Percentiles rank a stretch among this genome's conserved stretches.
These are phyloP conservation scores for Pedionomus torquatus DNA, from an alignment of 2,113 vertebrate species.

Conservation along the genomic window DNA sequence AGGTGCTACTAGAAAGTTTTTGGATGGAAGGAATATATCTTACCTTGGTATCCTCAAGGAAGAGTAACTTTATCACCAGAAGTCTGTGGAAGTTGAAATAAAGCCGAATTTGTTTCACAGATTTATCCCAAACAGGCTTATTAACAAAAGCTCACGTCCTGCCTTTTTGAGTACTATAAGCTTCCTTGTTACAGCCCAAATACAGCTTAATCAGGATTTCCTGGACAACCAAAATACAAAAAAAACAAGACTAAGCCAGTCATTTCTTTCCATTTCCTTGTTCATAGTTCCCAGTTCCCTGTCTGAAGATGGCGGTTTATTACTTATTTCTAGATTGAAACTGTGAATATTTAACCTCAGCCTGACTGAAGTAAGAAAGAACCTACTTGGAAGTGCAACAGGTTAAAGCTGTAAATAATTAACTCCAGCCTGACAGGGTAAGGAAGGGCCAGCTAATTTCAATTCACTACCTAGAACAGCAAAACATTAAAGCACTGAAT, in stretches of 20 bases:
- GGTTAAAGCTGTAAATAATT: not conserved
- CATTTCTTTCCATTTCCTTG: not conserved
- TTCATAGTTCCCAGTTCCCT: slow-evolving; percentile 10
- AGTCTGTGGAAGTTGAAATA: not conserved
- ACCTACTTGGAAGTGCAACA: not conserved
- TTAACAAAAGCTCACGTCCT: not conserved
- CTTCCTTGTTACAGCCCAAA: not conserved
- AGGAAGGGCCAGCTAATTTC: not conserved
- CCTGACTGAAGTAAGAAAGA: not conserved
- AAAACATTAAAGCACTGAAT: not conserved
- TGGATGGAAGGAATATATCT: not conserved
- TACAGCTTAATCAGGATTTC: slow-evolving; percentile 9
- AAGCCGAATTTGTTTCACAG: not conserved
- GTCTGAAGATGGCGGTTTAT: not conserved
- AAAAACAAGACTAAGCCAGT: not conserved
- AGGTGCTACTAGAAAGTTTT: not conserved
- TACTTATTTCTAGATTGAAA: not conserved
- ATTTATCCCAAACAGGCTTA: not conserved
- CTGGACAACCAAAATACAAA: not conserved
- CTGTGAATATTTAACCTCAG: slow-evolving; percentile 13
- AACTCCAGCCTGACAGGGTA: not conserved
- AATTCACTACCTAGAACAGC: not conserved
- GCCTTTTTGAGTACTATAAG: not conserved
- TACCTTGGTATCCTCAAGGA: not conserved
- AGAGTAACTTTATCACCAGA: not conserved